Evolutionary conservation across 2,113 vertebrate species (phyloP), one percentile per base, ranked within the genome.

Genomic region (Monarcha castaneiventris): DNA sequence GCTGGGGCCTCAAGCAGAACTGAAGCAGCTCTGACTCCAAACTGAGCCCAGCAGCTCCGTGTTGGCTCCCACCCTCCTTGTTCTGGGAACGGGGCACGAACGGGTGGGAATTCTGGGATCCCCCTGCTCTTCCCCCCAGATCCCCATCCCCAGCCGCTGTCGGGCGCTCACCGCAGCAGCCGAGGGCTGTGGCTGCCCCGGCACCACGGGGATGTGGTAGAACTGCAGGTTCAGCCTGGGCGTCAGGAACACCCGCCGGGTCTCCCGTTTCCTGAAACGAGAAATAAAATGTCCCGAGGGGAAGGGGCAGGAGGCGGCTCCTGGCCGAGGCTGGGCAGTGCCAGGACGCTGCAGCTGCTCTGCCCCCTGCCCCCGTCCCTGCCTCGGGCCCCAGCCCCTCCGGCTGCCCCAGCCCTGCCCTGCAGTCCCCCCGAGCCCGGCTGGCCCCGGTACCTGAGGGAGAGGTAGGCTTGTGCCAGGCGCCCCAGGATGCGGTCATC

Each of bases 171-270:
- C 98, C 91, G 69, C 97, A 9, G 46, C 69, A 1, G 97, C 30
- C 27, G 81, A 86, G 64, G 77, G 37, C 9, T 58, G 49, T 4
- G 73, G 33, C 48, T 91, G 90, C 11, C 84, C 96, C 0, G 81
- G 91, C 79, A 96, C 67, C 26, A 99, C 98, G 0, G 99, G 99
- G 91, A 99, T 97, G 96, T 99, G 99, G 96, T 99, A 99, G 96
- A 99, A 98, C 94, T 99, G 98, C 84, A 99, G 97, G 97, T 98
- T 98, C 92, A 99, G 97, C 97, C 98, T 98, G 74, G 97, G 96
- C 3, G 98, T 99, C 79, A 99, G 98, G 96, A 98, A 99, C 41
- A 97, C 97, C 41, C 98, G 96, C 14, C 98, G 97, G 1, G 98
- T 98, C 95, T 99, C 99, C 84, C 98, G 98, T 96, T 99, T 99